Percentiles rank a stretch among this genome's conserved stretches.
phyloP scores from a whole-genome alignment of 2,888 invertebrate species.

The Syrista parreyssii region DNA sequence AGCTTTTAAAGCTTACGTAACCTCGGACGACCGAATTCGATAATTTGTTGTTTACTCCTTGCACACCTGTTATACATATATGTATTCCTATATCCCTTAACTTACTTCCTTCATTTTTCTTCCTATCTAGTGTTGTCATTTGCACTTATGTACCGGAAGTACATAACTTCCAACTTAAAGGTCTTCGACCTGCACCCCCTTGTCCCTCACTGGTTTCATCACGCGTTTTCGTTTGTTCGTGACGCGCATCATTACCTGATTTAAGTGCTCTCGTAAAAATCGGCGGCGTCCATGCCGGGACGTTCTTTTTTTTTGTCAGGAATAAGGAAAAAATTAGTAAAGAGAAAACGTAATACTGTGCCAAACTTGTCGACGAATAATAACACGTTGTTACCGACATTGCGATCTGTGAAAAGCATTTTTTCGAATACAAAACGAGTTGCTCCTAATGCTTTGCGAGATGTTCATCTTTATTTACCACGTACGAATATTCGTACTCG shows the following conservation, averaged over 20 bases:
- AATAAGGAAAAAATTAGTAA: neutral
- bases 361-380: neutral
- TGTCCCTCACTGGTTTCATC: neutral
- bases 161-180: neutral
- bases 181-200: neutral
- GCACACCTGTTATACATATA: constrained; percentile 9
- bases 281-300: neutral
- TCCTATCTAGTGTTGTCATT: neutral
- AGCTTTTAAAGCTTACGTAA: neutral
- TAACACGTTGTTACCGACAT: neutral
- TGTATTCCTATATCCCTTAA: neutral
- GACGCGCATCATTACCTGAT: neutral
- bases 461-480: neutral
- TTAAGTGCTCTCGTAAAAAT: neutral
- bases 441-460: neutral
- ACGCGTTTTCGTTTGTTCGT: neutral
- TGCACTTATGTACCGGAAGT: neutral
- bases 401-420: neutral
- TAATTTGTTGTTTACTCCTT: constrained; percentile 17
- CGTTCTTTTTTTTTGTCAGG: neutral
- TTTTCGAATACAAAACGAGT: neutral
- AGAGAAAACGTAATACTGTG: neutral
- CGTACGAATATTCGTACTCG: neutral
- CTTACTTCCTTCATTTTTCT: neutral
- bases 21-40: constrained; percentile 12